phyloP scores from a whole-genome alignment of 2,113 vertebrate genomes.

The Daboia siamensis region DNA sequence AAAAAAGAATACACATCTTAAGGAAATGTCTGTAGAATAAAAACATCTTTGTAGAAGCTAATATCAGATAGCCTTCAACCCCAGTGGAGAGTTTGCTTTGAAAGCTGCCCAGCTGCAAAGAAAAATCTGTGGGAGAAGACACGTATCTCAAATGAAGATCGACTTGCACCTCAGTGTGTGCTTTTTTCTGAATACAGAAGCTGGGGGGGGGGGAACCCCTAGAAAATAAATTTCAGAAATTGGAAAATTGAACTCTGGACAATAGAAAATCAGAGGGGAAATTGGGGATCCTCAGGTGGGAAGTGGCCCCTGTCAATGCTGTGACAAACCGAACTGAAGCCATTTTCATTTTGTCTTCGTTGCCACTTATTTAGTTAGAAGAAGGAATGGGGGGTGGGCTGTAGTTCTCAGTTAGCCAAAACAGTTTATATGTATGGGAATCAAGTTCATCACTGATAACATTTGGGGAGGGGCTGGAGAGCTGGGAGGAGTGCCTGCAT shows the following conservation, averaged over 20 bases:
- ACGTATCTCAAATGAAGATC: not conserved
- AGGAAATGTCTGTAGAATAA: not conserved
- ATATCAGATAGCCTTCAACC: not conserved
- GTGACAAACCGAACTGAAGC: too few relatives aligned
- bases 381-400: too few relatives aligned
- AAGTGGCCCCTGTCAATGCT: not conserved
- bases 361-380: too few relatives aligned
- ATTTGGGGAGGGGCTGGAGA: too few relatives aligned
- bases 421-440: too few relatives aligned
- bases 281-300: not conserved
- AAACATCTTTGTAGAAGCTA: not conserved
- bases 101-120: not conserved
- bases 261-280: not conserved
- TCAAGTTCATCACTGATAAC: too few relatives aligned
- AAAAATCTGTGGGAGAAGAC: not conserved
- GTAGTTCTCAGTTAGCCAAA: too few relatives aligned
- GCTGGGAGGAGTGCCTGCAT: too few relatives aligned
- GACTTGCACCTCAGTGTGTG: not conserved
- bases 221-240: not conserved
- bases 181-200: not conserved
- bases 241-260: not conserved
- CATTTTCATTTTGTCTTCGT: too few relatives aligned
- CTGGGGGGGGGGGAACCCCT: too few relatives aligned
- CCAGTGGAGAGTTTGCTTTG: not conserved
- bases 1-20: not conserved